These are phyloP conservation scores for Phragmatobia fuliginosa DNA, from an alignment of 2,888 invertebrate genomes.

Conservation along the genomic window DNA sequence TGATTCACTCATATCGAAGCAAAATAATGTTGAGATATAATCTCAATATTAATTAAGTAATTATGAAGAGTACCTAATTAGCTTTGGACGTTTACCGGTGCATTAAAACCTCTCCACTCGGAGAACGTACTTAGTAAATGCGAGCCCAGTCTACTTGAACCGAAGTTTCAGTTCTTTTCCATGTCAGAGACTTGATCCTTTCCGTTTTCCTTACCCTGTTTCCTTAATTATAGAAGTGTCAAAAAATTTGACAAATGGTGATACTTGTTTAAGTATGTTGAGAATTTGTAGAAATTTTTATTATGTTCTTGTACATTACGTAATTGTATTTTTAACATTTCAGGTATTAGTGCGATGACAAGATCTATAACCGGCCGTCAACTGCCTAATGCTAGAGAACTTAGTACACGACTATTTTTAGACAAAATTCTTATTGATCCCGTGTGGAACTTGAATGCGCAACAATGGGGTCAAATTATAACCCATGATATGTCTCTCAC, in stretches of 20 bases:
- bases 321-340: slow-evolving; percentile 27
- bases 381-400: slow-evolving; percentile 90
- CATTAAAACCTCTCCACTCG: too few species aligned
- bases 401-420: slow-evolving; percentile 90
- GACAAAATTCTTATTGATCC: slow-evolving; percentile 90
- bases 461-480: slow-evolving; percentile 93
- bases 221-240: not conserved
- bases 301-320: not conserved
- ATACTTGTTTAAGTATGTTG: not conserved
- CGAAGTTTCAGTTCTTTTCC: too few species aligned
- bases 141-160: too few species aligned
- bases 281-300: not conserved
- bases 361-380: slow-evolving; percentile 88
- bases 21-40: too few species aligned
- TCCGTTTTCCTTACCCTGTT: not conserved
- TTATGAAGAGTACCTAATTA: too few species aligned
- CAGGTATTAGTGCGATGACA: slow-evolving; percentile 90
- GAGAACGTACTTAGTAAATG: too few species aligned
- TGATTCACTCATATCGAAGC: too few species aligned
- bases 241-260: not conserved
- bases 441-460: slow-evolving; percentile 90
- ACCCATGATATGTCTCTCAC: slow-evolving; percentile 93
- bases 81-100: too few species aligned
- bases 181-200: not conserved
- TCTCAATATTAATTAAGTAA: too few species aligned